Base-by-base conservation (phyloP, 1,140 invertebrate species). In the Drosophila erecta region DNA sequence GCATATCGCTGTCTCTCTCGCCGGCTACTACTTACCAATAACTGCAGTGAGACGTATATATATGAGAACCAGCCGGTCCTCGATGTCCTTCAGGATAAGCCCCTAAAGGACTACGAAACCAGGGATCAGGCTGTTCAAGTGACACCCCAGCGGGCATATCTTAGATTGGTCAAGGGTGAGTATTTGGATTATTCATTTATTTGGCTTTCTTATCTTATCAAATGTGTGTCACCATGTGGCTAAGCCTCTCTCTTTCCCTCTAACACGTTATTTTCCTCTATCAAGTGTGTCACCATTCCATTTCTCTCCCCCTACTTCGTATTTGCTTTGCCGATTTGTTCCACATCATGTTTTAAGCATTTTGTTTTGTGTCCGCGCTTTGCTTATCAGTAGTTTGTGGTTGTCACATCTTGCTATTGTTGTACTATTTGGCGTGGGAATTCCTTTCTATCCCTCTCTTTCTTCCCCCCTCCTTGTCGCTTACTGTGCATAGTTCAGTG, bases 71-170 rank as follows among this genome's bases (percentile, higher is more conserved):
- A 59, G 78, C 92, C 69, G 44, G 65, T 60, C 74, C 75, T 76
- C 49, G 79, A 59, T 71, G 30, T 92, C 14, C 14, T 91, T 4
- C 56, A 76, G 50, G 51, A 93, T 17, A 61, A 64, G 1, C 73
- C 92, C 3, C 90, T 93, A 24, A 92, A 92, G 60, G 93, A 93
- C 59, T 92, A 93, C 22, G 66, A 78, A 10, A 62, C 71, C 1
- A 60, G 41, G 12, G 70, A 86, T 51, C 91, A 94, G 57, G 94
- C 94, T 8, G 92, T 95, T 27, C 95, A 95, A 79, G 92, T 95
- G 44, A 92, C 91, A 64, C 95, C 95, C 6, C 95, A 95, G 73
- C 77, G 92, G 49, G 92, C 95, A 1, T 91, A 87, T 47, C 79
- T 95, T 3, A 94, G 92, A 70, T 87, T 95, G 24, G 91, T 94